phyloP scores from a whole-genome alignment of 2,888 invertebrate species.

The Microctonus brassicae region DNA sequence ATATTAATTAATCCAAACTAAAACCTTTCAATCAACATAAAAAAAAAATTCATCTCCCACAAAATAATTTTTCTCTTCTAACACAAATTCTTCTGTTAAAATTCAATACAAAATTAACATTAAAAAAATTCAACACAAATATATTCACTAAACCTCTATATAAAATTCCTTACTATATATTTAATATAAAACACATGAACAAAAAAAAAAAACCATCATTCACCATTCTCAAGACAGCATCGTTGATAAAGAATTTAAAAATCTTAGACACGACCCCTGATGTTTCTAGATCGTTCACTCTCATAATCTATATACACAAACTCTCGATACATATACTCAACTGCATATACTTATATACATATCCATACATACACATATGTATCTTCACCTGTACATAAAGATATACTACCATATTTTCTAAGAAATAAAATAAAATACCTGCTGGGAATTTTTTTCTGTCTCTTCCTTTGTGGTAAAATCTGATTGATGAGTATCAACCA shows the following conservation, averaged over 20 bases:
- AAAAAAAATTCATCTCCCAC: no score
- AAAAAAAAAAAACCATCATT: neutral
- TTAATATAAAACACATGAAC: neutral
- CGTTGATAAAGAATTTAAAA: neutral
- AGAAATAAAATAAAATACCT: neutral
- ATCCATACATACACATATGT: neutral
- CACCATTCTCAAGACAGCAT: neutral
- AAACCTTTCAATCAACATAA: no score
- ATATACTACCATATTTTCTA: neutral
- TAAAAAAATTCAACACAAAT: no score
- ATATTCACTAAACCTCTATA: no score
- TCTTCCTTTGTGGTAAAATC: neutral
- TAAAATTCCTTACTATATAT: neutral
- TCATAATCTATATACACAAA: neutral
- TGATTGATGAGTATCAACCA: constrained; percentile 24
- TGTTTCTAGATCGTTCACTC: neutral
- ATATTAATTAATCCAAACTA: no score
- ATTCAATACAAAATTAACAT: no score
- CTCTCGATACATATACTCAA: neutral
- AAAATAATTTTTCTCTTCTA: no score
- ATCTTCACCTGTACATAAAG: neutral
- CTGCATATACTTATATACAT: neutral
- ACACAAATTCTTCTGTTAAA: no score
- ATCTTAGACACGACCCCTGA: neutral
- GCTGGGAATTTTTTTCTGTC: neutral